These are phyloP conservation scores for Paradisaea rubra DNA, from an alignment of 2,113 vertebrate genomes.

Conservation along the genomic window DNA sequence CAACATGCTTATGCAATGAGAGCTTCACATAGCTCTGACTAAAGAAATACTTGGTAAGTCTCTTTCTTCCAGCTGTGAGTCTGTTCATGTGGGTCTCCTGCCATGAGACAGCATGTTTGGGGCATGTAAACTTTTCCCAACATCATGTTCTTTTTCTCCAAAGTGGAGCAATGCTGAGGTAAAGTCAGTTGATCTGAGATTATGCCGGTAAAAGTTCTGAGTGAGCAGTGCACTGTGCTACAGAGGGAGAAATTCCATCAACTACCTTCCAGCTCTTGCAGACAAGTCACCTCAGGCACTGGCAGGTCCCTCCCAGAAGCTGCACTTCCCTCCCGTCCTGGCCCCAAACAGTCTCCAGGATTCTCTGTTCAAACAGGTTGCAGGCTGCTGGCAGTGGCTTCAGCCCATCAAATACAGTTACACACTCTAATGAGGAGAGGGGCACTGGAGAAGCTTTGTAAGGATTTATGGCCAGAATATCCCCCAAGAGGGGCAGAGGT, in stretches of 20 bases:
- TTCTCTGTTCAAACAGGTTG: background rate
- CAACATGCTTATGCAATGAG: background rate
- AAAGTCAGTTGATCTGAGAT: background rate
- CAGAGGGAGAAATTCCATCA: background rate
- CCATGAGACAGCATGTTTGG: background rate
- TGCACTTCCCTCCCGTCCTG: background rate
- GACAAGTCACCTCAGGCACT: background rate
- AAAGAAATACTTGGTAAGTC: background rate
- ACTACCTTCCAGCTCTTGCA: background rate
- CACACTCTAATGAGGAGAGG: background rate
- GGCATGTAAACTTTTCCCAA: background rate
- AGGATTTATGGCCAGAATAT: background rate
- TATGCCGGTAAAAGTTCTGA: background rate
- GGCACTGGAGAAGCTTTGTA: background rate
- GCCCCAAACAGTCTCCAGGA: background rate
- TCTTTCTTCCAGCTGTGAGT: background rate
- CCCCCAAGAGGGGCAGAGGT: rapidly evolving
- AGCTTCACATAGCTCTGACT: background rate
- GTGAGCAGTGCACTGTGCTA: background rate
- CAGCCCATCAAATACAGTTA: background rate
- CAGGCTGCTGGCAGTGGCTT: background rate
- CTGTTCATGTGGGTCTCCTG: background rate
- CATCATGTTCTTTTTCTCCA: background rate
- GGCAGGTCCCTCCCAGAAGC: background rate
- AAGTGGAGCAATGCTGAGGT: background rate